Percentiles rank a stretch among this genome's conserved stretches.
These are phyloP conservation scores for Microchrysa polita DNA, from an alignment of 2,888 invertebrate genomes.

Conservation along the genomic window DNA sequence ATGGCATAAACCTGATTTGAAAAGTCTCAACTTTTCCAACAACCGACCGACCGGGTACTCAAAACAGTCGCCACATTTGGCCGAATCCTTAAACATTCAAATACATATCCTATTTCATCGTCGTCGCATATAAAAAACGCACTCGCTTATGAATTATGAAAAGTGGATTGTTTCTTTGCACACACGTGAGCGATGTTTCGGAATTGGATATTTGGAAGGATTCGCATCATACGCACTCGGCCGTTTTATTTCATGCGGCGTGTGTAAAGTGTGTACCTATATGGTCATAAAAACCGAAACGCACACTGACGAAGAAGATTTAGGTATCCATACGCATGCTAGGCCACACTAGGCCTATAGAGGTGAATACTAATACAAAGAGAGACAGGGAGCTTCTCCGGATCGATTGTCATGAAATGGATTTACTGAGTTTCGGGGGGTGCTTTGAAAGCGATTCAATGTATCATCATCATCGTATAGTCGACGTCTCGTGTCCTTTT, in stretches of 20 bases:
- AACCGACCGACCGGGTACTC: no score
- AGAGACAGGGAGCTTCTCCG: no score
- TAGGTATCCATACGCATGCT: no score
- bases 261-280: slow-evolving; percentile 17
- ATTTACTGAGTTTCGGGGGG: no score
- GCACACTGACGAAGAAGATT: neutral
- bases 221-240: slow-evolving; percentile 7
- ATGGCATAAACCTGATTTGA: slow-evolving; percentile 10
- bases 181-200: neutral
- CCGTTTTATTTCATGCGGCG: neutral
- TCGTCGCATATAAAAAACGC: slow-evolving; percentile 14
- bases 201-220: neutral
- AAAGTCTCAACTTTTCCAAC: neutral
- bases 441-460: neutral
- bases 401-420: neutral
- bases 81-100: neutral
- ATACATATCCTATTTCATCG: neutral
- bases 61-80: neutral
- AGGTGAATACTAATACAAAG: no score
- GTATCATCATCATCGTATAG: slow-evolving; percentile 15
- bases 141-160: slow-evolving; percentile 40
- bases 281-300: slow-evolving; percentile 34
- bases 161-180: slow-evolving; percentile 24
- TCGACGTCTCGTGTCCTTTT: no score
- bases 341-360: no score